Evolutionary conservation across 2,797 vertebrate species (phyloP), one percentile per base, ranked within the genome.

Genomic region (Coregonus sp.): DNA sequence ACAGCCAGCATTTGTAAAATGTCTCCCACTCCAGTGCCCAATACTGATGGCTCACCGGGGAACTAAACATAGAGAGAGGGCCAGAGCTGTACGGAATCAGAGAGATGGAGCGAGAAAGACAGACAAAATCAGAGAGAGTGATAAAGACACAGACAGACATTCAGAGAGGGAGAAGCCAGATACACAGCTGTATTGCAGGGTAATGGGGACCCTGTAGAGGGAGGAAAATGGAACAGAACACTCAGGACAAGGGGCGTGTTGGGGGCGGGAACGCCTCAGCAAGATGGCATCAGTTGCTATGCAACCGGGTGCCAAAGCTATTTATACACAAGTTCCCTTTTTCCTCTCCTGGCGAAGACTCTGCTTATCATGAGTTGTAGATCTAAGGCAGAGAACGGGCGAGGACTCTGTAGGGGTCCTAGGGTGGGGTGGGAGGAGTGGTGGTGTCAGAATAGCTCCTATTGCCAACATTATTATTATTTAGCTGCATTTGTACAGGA

Each of bases 1-100:
- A 98, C 96, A 95, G 94, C 93, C 95, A 95, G 95, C 95, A 95
- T 96, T 97, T 97, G 96, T 97, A 96, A 97, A 97, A 97, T 96
- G 95, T 93, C 96, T 93, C 92, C 94, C 95, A 94, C 95, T 95
- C 95, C 86, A 84, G 89, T 93, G 93, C 91, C 92, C 92, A 91
- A 92, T 87, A 93, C 93, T 95, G 92, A 95, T 95, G 91, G 89
- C 90, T 90, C 89, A 87, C 90, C 89, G 88, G 82, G 67, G 51
- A 63, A 51, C 74, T 56, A 65, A 65, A 63, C 20, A 56, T 18
- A 59, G 56, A 77, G 73, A 85, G 16, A 74, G 71, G 68, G 51
- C 47, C 61, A 77, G 63, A 72, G 75, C 47, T 66, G 67, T 51
- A 66, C 37, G 74, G 67, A 51, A 66, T n/a, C 33, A 35, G 61